Percentiles rank a stretch among this genome's conserved stretches.
phyloP scores from a whole-genome alignment of 2,113 vertebrate species.

The Barbus barbus region DNA sequence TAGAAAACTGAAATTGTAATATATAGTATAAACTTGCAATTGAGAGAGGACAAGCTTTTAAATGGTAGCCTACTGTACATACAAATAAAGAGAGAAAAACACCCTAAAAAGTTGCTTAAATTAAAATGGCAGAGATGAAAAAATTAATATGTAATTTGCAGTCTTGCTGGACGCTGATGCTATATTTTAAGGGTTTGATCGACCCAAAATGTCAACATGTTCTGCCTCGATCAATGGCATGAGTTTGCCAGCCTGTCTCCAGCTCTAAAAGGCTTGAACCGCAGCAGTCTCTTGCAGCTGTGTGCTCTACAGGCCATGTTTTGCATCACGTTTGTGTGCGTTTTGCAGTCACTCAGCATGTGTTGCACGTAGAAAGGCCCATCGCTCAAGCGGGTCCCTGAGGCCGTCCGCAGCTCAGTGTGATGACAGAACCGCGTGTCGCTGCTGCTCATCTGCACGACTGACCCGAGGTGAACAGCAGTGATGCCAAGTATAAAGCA shows the following conservation, averaged over 20 bases:
- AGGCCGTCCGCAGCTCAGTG: slow-evolving; percentile 5
- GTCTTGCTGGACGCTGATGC: not conserved
- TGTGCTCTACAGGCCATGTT: not conserved
- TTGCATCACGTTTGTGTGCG: not conserved
- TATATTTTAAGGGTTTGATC: not conserved
- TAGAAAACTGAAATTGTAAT: no score
- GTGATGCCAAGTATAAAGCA: slow-evolving; percentile 19
- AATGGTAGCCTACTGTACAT: no score
- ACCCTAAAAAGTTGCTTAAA: no score
- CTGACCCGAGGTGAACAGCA: slow-evolving; percentile 8
- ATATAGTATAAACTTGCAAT: no score
- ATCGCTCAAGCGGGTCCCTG: slow-evolving; percentile 11
- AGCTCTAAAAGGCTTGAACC: not conserved
- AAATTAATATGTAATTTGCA: not conserved
- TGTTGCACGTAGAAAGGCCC: slow-evolving; percentile 42
- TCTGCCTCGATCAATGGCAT: not conserved
- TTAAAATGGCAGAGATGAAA: not conserved
- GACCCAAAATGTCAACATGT: not conserved
- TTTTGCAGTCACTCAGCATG: slow-evolving; percentile 34
- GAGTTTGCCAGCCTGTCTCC: not conserved
- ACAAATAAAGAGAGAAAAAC: no score
- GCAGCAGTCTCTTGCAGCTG: not conserved
- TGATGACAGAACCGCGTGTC: slow-evolving; percentile 9
- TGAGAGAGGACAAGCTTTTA: no score
- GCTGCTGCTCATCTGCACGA: not conserved